Percentiles rank a stretch among this genome's conserved stretches.
These are phyloP conservation scores for Pectinophora gossypiella DNA, from an alignment of 1,140 invertebrate species.

Conservation along the genomic window DNA sequence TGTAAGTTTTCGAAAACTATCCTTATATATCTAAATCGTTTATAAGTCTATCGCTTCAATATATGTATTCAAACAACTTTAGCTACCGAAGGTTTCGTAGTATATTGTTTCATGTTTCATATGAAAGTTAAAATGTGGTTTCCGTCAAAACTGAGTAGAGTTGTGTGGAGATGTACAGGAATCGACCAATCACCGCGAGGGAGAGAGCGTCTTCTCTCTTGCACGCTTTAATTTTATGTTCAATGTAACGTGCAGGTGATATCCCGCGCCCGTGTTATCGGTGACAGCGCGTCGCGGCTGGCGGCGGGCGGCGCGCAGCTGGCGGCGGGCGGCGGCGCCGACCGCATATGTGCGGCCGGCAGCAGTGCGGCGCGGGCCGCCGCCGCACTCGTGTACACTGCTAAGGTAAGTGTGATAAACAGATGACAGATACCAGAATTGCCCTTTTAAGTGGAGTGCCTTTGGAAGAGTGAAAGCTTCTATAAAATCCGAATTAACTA, in stretches of 20 bases:
- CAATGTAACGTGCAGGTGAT: conserved; percentile 17
- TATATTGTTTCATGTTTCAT: too few relatives aligned
- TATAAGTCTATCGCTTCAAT: neutral
- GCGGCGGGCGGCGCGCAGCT: conserved; percentile 11
- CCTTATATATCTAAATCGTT: neutral
- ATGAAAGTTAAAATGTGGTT: too few relatives aligned
- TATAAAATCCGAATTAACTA: too few relatives aligned
- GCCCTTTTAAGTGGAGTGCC: too few relatives aligned
- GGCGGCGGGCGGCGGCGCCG: neutral
- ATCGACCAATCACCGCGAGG: too few relatives aligned
- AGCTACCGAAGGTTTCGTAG: too few relatives aligned
- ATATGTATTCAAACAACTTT: too few relatives aligned
- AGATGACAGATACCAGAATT: too few relatives aligned
- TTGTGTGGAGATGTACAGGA: neutral
- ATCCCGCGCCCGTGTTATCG: conserved; percentile 23
- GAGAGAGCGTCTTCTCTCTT: neutral
- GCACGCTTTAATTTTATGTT: neutral
- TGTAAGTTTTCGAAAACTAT: conserved; percentile 14
- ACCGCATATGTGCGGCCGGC: conserved; percentile 16
- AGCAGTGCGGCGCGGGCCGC: conserved; percentile 19
- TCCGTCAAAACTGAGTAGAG: neutral
- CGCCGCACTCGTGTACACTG: conserved; percentile 28
- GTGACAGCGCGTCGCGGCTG: conserved; percentile 27
- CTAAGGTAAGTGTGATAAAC: conserved; percentile 37
- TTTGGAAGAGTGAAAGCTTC: too few relatives aligned